Evolutionary conservation across 2,888 invertebrate species (phyloP).

Genomic region (Pycnomerus fuliginosus): DNA sequence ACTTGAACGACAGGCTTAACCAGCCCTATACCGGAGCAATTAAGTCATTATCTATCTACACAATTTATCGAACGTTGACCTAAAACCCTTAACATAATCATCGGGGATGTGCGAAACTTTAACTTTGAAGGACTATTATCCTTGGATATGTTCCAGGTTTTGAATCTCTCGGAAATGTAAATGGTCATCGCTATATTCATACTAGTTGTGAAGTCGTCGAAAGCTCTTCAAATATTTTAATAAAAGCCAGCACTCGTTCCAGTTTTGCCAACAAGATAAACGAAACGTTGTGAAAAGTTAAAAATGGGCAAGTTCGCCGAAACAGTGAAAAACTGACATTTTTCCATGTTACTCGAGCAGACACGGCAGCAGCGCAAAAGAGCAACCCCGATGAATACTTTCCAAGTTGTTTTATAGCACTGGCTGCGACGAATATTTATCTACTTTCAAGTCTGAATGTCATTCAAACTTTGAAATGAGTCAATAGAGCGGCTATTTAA

Average conservation of each 20-base stretch:
- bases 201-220: slow-evolving; percentile 1
- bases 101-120: no score
- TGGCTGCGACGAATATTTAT: slow-evolving; percentile 15
- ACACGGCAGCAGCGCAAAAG: slow-evolving; percentile 3
- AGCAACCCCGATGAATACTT: slow-evolving; percentile 12
- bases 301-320: slow-evolving; percentile 4
- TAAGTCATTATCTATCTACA: slow-evolving; percentile 20
- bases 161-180: no score
- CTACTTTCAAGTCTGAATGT: slow-evolving; percentile 15
- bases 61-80: slow-evolving; percentile 16
- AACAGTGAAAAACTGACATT: no score
- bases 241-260: neutral
- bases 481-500: slow-evolving; percentile 23
- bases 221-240: slow-evolving; percentile 1
- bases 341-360: neutral
- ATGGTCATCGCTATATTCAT: slow-evolving; percentile 2
- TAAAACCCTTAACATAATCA: no score
- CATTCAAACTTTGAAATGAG: slow-evolving; percentile 24
- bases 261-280: slow-evolving; percentile 8
- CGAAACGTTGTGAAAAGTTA: neutral
- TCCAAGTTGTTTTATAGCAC: slow-evolving; percentile 21
- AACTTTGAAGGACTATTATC: no score
- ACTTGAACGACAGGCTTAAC: slow-evolving; percentile 23
- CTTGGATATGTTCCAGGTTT: no score
- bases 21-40: slow-evolving; percentile 10